Evolutionary conservation across 2,797 vertebrate species (phyloP).

Genomic region (Anolis apletophallus): DNA sequence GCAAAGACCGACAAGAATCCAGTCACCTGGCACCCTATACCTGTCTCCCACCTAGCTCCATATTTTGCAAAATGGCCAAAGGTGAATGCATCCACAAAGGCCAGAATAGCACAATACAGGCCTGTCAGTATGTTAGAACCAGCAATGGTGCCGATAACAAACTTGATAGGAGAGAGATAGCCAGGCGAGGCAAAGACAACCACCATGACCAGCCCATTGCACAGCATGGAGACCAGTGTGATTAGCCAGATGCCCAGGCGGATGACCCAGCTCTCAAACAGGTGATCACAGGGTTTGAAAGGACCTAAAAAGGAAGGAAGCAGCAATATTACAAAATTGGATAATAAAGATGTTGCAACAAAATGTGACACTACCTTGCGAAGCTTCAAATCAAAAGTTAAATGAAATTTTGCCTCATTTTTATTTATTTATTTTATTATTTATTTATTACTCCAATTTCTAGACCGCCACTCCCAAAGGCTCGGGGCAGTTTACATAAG

Average conservation of each 20-base stretch:
- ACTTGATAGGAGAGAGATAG: conserved; percentile 89
- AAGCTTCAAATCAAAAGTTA: not conserved
- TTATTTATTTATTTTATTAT: no score
- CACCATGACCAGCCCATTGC: conserved; percentile 88
- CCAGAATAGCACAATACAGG: conserved; percentile 87
- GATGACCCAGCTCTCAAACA: conserved; percentile 94
- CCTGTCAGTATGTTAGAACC: conserved; percentile 90
- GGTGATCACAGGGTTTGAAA: conserved; percentile 93
- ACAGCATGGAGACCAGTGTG: conserved; percentile 86
- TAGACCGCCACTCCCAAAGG: no score
- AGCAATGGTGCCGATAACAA: conserved; percentile 90
- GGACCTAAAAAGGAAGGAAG: conserved; percentile 83
- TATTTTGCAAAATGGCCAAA: conserved; percentile 88
- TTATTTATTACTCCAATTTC: no score
- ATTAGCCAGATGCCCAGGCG: conserved; percentile 92
- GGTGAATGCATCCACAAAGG: conserved; percentile 87
- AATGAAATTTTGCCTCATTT: not conserved
- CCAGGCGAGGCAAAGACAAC: conserved; percentile 85
- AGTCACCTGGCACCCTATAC: conserved; percentile 86
- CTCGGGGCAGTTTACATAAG: no score
- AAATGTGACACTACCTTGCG: not conserved
- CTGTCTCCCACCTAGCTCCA: conserved; percentile 90
- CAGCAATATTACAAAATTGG: conserved; percentile 9
- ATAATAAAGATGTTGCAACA: rapidly evolving
- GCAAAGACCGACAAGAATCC: conserved; percentile 93